Percentiles rank a stretch among this genome's conserved stretches.
Evolutionary conservation across 2,797 vertebrate species (phyloP).

Genomic region (Clarias platycephalus): DNA sequence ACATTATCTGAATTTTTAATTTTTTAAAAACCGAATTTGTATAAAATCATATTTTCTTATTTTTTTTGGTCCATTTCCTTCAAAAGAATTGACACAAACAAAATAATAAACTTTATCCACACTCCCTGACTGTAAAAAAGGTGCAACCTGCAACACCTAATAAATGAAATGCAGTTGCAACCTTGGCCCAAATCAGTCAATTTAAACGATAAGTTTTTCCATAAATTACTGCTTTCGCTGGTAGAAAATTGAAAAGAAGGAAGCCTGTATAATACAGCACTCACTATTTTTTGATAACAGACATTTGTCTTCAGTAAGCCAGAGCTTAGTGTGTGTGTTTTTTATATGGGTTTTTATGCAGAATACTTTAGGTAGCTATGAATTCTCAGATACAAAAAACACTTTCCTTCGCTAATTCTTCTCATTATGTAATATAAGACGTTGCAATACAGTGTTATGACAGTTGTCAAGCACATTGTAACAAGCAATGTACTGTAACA

Average conservation of each 20-base stretch:
- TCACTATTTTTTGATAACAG: neutral
- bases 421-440: neutral
- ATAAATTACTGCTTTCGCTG: slow-evolving; percentile 1
- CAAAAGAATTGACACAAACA: neutral
- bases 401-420: neutral
- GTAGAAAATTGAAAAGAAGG: neutral
- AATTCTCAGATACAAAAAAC: neutral
- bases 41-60: too few species aligned
- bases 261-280: neutral
- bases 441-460: neutral
- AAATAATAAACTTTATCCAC: slow-evolving; percentile 5
- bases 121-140: slow-evolving; percentile 9
- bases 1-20: too few species aligned
- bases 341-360: neutral
- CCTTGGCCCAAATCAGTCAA: slow-evolving; percentile 30
- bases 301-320: neutral
- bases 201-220: slow-evolving; percentile 20
- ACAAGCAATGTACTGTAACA: neutral
- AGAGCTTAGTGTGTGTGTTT: neutral
- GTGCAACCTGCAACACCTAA: slow-evolving; percentile 28
- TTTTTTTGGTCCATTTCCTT: neutral
- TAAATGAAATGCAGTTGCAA: slow-evolving; percentile 9
- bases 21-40: too few species aligned
- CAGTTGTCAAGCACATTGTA: neutral
- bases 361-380: neutral